phyloP scores from a whole-genome alignment of 2,888 invertebrate genomes.

The Chorisops tibialis region DNA sequence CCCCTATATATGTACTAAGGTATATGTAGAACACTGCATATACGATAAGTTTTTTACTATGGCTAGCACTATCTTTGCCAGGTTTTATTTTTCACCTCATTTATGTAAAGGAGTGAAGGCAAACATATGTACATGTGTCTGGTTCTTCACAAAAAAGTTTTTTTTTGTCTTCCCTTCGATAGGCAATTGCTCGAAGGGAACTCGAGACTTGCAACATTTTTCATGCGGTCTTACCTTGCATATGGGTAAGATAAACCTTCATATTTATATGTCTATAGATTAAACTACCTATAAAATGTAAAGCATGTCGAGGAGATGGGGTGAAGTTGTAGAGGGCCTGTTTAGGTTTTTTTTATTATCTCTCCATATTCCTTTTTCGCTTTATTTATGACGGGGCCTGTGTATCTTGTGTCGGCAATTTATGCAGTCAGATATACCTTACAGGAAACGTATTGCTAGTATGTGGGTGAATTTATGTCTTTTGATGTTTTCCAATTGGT shows the following conservation, averaged over 20 bases:
- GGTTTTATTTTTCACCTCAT: no score
- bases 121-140: not conserved
- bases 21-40: no score
- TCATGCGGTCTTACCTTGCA: not conserved
- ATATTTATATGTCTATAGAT: no score
- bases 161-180: slow-evolving; percentile 1
- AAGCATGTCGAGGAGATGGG: not conserved
- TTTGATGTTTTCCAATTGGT: slow-evolving; percentile 12
- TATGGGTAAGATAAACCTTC: no score
- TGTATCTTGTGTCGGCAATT: not conserved
- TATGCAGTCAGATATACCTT: slow-evolving; percentile 4
- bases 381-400: slow-evolving; percentile 2
- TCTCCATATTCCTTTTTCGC: not conserved
- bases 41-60: no score
- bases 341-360: not conserved
- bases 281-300: not conserved
- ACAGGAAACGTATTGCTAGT: slow-evolving; percentile 5
- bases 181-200: slow-evolving; percentile 14
- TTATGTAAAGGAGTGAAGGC: no score
- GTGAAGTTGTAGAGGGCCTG: not conserved
- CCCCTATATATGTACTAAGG: no score
- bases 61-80: no score
- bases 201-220: slow-evolving; percentile 4
- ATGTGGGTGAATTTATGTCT: slow-evolving; percentile 17
- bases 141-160: not conserved